A percentile compares a stretch with the other conserved stretches of the same genome.
Conservation (phyloP, 1,140 invertebrate genomes). For the Schlechtendalia chinensis region DNA sequence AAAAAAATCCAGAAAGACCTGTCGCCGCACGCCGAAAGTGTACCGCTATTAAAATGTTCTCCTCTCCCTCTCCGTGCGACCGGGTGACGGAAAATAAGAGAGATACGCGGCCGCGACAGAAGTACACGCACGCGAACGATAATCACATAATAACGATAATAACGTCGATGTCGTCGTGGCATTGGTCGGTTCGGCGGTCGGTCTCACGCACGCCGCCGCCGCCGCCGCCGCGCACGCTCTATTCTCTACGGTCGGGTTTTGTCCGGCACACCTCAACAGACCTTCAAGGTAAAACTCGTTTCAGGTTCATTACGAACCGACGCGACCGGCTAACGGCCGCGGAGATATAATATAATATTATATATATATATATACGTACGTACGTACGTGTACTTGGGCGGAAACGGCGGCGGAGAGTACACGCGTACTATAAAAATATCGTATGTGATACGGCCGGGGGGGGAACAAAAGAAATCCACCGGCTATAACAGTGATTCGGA, state of each 20-base stretch:
- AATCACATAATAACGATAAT: slow-evolving; percentile 18
- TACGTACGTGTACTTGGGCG: background rate
- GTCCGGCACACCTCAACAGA: slow-evolving; percentile 40
- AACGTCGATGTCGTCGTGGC: slow-evolving; percentile 6
- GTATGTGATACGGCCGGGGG: background rate
- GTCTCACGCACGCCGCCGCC: too few species aligned
- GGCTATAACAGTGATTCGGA: slow-evolving; percentile 45
- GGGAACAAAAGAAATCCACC: slow-evolving; percentile 41
- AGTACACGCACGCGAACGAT: background rate
- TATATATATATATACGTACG: background rate
- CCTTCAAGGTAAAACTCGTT: slow-evolving; percentile 48
- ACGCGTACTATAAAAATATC: too few species aligned
- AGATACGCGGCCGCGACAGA: too few species aligned
- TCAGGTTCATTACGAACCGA: slow-evolving; percentile 45
- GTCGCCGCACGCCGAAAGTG: too few species aligned
- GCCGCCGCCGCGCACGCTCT: background rate
- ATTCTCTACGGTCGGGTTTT: background rate
- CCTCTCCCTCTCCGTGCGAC: too few species aligned
- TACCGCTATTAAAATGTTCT: too few species aligned
- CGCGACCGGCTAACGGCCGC: slow-evolving; percentile 33
- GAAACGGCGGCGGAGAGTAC: background rate
- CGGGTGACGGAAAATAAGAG: too few species aligned
- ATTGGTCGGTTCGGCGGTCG: slow-evolving; percentile 16
- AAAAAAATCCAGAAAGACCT: too few species aligned
- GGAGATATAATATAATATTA: background rate